A percentile compares a stretch with the other conserved stretches of the same genome.
Evolutionary conservation across 2,888 invertebrate genomes (phyloP).

Genomic region (Ectemnius continuus): DNA sequence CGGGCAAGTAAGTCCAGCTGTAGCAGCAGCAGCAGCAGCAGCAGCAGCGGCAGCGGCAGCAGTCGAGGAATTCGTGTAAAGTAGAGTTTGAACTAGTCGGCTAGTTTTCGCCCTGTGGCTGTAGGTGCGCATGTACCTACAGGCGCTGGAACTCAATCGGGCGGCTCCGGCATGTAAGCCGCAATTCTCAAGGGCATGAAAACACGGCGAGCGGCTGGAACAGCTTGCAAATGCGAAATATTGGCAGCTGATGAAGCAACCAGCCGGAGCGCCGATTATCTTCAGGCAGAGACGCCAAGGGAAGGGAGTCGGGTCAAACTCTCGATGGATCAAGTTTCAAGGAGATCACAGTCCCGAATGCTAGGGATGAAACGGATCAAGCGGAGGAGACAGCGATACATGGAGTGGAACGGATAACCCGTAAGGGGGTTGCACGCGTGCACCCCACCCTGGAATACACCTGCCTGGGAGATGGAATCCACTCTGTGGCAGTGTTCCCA

Average conservation of each 20-base stretch:
- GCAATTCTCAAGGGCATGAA: neutral
- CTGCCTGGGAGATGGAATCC: slow-evolving; percentile 27
- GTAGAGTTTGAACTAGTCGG: slow-evolving; percentile 9
- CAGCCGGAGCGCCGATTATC: neutral
- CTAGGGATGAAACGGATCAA: neutral
- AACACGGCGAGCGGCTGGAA: neutral
- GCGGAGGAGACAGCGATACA: neutral
- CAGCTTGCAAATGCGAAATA: neutral
- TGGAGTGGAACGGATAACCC: neutral
- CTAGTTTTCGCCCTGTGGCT: slow-evolving; percentile 6
- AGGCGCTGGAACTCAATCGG: neutral
- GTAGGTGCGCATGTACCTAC: neutral
- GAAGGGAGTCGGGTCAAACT: neutral
- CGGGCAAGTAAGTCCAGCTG: neutral
- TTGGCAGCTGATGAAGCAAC: slow-evolving; percentile 1
- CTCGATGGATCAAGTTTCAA: neutral
- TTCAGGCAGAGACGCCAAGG: neutral
- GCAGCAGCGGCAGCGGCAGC: neutral
- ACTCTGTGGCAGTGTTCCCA: slow-evolving; percentile 33
- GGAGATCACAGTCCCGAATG: too few species aligned
- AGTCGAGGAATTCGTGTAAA: slow-evolving; percentile 1
- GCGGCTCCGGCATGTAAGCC: too few species aligned
- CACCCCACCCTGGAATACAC: slow-evolving; percentile 26
- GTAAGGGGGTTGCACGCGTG: slow-evolving; percentile 2
- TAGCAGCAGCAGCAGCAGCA: neutral